These are phyloP conservation scores for Cacoxenus indagator DNA, from an alignment of 2,888 invertebrate genomes.

Conservation along the genomic window DNA sequence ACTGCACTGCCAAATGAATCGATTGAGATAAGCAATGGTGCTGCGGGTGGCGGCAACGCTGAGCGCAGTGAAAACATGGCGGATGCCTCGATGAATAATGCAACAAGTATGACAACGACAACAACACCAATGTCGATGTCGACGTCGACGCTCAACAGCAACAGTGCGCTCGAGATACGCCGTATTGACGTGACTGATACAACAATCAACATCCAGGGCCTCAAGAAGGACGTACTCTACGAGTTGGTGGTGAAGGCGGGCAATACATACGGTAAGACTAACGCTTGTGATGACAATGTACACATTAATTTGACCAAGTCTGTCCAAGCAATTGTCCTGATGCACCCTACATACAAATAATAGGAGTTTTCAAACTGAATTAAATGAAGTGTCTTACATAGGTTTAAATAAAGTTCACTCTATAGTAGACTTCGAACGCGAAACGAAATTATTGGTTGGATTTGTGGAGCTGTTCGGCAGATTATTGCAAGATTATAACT, in stretches of 20 bases:
- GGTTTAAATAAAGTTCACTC: too few relatives aligned
- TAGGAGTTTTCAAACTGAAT: not conserved
- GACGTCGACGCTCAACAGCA: slow-evolving; percentile 17
- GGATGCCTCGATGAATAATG: slow-evolving; percentile 60
- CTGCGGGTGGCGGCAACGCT: not conserved
- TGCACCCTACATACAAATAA: not conserved
- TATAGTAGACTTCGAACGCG: too few relatives aligned
- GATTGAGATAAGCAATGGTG: slow-evolving; percentile 7
- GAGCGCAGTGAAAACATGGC: slow-evolving; percentile 29
- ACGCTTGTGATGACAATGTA: not conserved
- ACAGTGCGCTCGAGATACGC: slow-evolving; percentile 73
- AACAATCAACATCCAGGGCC: slow-evolving; percentile 78
- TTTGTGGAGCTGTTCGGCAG: too few relatives aligned
- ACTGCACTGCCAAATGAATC: slow-evolving; percentile 47
- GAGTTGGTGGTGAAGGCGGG: slow-evolving; percentile 88
- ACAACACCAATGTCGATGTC: slow-evolving; percentile 21
- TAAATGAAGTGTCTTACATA: not conserved
- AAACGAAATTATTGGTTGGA: too few relatives aligned
- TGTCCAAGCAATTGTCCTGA: not conserved
- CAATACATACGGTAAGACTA: slow-evolving; percentile 77
- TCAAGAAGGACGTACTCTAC: slow-evolving; percentile 81
- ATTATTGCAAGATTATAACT: too few relatives aligned
- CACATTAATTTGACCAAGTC: slow-evolving; percentile 40
- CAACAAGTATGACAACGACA: slow-evolving; percentile 58
- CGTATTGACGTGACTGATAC: slow-evolving; percentile 82